A percentile compares a stretch with the other conserved stretches of the same genome.
Evolutionary conservation across 1,140 invertebrate species (phyloP).

Genomic region (Metaphire vulgaris): DNA sequence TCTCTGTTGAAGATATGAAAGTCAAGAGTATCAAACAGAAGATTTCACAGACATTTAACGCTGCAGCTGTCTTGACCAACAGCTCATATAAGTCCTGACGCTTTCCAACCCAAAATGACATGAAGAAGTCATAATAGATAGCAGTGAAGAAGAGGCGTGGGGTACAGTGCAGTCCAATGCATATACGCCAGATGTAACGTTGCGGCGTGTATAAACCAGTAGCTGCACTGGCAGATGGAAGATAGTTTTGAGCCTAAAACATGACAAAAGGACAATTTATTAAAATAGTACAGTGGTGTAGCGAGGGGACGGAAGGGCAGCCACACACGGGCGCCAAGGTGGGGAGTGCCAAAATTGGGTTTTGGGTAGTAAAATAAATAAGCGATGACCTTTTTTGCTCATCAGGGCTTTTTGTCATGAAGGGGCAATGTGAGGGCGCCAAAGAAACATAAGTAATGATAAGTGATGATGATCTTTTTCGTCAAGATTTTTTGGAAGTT

Average conservation of each 20-base stretch:
- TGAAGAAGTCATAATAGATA: slow-evolving; percentile 64
- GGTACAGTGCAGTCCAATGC: slow-evolving; percentile 78
- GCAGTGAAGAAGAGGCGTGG: slow-evolving; percentile 71
- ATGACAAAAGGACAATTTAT: slow-evolving; percentile 12
- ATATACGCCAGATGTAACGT: slow-evolving; percentile 82
- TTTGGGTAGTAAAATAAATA: too few species aligned
- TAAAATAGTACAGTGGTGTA: slow-evolving; percentile 6
- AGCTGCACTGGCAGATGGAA: slow-evolving; percentile 88
- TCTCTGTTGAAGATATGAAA: slow-evolving; percentile 77
- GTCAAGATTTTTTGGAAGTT: too few species aligned
- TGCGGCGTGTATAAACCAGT: slow-evolving; percentile 87
- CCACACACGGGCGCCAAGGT: slow-evolving; percentile 22
- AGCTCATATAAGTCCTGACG: slow-evolving; percentile 55
- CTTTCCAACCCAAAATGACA: slow-evolving; percentile 52
- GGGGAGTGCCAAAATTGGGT: not conserved
- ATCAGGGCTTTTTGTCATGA: too few species aligned
- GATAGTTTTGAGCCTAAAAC: slow-evolving; percentile 69
- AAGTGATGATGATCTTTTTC: too few species aligned
- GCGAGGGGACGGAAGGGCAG: not conserved
- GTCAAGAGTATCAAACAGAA: slow-evolving; percentile 73
- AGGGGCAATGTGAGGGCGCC: too few species aligned
- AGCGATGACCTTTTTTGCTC: too few species aligned
- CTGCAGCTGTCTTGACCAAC: slow-evolving; percentile 62
- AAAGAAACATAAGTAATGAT: too few species aligned
- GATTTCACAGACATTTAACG: slow-evolving; percentile 75